Evolutionary conservation across 2,888 invertebrate genomes (phyloP), one percentile per base, ranked within the genome.

Genomic region (Nomada fucata): DNA sequence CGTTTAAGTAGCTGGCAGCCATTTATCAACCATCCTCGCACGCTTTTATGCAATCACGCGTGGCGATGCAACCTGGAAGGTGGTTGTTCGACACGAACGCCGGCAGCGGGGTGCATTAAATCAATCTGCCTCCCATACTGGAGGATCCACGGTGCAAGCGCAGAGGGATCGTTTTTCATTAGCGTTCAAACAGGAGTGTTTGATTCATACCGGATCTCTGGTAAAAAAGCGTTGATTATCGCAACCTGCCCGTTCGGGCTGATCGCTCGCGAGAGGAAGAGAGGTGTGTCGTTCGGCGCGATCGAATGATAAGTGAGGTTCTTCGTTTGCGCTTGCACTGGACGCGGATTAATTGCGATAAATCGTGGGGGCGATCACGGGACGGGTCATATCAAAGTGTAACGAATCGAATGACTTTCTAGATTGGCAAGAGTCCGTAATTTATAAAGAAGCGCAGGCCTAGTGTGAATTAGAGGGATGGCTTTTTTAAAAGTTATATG

Each of bases 161-260:
- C 44, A 11, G 70, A 53, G 29, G 73, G 57, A 81, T 78, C 78
- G 78, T 82, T 85, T 85, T 85, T 84, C 76, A 84, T 60, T 47
- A 69, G 44, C 61, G 74, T 23, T 76, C 69, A 60, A 42, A 3
- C 67, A 57, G 60, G 26, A 53, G 76, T 60, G 63, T 76, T 76
- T 70, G 76, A 79, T 67, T 79, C 68, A 50, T 36, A n/a, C 29
- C 47, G 26, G 47, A 2, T 11, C 10, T 42, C 13, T 11, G 63
- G 47, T 71, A 73, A 79, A 76, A 23, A 85, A 63, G 73, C 68
- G 36, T 76, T 72, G 59, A 74, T 77, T 69, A 55, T 73, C 67
- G 64, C 63, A 55, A 59, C 29, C 52, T 42, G 23, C 26, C 11
- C 42, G 36, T 47, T 47, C n/a, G 13, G 29, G 2, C 18, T 2